Conservation (phyloP, 2,888 invertebrate genomes). For the Pemphredon lugubris region DNA sequence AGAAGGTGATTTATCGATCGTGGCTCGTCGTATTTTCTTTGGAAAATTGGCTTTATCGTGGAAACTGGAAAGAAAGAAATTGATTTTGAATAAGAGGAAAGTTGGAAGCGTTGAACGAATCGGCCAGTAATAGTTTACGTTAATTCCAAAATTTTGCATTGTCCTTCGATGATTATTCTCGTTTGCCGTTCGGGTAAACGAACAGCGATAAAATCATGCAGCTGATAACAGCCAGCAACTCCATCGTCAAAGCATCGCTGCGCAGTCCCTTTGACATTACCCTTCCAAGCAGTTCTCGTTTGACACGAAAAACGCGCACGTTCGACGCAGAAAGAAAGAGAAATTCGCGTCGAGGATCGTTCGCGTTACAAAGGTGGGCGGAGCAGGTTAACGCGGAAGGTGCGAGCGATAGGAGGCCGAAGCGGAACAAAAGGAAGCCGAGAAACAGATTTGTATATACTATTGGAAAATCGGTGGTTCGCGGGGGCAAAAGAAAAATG, state of each 20-base stretch:
- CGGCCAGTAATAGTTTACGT: not conserved
- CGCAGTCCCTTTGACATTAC: no score
- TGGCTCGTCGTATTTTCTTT: not conserved
- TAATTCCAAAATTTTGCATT: not conserved
- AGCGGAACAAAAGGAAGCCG: conserved; percentile 49
- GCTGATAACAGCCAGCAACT: not conserved
- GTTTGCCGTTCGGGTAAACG: not conserved
- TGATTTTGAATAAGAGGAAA: no score
- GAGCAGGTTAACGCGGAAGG: not conserved
- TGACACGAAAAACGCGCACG: not conserved
- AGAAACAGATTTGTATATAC: conserved; percentile 71
- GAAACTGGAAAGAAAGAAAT: no score
- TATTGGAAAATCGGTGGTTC: conserved; percentile 36
- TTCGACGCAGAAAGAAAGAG: not conserved
- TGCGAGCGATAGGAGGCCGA: conserved; percentile 30
- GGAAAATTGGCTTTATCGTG: not conserved
- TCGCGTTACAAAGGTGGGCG: conserved; percentile 10
- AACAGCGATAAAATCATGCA: not conserved
- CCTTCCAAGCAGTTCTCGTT: not conserved
- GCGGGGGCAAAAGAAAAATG: conserved; percentile 28
- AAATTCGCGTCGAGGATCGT: not conserved
- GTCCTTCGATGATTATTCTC: no score
- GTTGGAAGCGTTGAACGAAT: not conserved
- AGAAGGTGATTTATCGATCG: not conserved
- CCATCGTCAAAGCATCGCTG: not conserved